Evolutionary conservation across 1,140 invertebrate species (phyloP), one percentile per base, ranked within the genome.

Genomic region (Drosophila albomicans): DNA sequence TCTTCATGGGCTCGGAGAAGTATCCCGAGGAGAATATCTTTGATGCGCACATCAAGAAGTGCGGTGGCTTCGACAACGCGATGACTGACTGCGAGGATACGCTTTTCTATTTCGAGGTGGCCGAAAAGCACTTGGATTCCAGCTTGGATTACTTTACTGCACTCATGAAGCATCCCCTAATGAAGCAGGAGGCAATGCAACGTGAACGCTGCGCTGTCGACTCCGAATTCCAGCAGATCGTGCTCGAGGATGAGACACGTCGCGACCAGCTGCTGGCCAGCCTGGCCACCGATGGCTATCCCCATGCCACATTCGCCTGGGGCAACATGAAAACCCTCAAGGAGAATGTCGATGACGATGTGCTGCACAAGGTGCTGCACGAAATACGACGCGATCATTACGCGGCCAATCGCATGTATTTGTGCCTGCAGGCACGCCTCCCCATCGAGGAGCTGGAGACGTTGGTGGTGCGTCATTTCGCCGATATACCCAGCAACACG

Each of bases 191-290:
- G 73, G 96, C 97, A 0, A 98, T 98, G 94, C 95, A 96, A 49
- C 94, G 97, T 28, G 98, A 99, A 93, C 94, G 98, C n/a, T 96
- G 98, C 92, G 96, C 98, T 1, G 96, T 99, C 3, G 96, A 99
- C 91, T 98, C 97, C 10, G 97, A 92, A 58, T 93, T 93, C 51
- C 82, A 92, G 45, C 87, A 92, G 38, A 92, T 91, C 5, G 48
- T 79, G 3, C 77, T 91, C 16, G 91, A 91, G 28, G 91, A 93
- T 25, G 92, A 92, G 57, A 79, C 79, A 0, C 64, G 92, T 5
- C 82, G 91, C 0, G 95, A 97, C 81, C 96, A 98, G 93, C 76
- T 98, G 20, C 92, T 98, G 57, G 94, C 94, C 13, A 94, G 93
- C 48, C 92, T 97, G 45, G 96, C 96, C 28, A 94, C 95, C 52